Evolutionary conservation across 1,140 invertebrate genomes (phyloP).

Genomic region (Nilaparvata lugens): DNA sequence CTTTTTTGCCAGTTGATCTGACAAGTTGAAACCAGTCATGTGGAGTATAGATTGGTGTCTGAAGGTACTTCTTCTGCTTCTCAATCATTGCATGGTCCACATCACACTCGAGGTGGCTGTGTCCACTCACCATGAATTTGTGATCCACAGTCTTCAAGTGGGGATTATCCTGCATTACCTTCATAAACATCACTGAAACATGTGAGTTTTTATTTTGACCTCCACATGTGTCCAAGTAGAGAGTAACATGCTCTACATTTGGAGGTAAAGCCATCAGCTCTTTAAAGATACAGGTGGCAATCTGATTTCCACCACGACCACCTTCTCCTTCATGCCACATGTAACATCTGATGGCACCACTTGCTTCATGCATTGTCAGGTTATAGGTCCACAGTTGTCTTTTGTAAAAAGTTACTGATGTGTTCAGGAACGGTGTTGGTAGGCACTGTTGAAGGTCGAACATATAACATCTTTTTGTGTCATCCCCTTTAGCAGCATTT

Average conservation of each 20-base stretch:
- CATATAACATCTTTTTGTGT: conserved; percentile 8
- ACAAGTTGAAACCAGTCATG: conserved; percentile 21
- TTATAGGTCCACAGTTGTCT: too few species aligned
- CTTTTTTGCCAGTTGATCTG: not conserved
- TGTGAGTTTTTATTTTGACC: conserved; percentile 33
- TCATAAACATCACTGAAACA: conserved; percentile 25
- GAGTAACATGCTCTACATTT: conserved; percentile 23
- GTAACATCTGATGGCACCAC: conserved; percentile 25
- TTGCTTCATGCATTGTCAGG: conserved; percentile 31
- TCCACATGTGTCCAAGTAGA: conserved; percentile 31
- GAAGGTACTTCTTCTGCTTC: conserved; percentile 24
- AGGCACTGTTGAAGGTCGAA: conserved; percentile 33
- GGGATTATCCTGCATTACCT: conserved; percentile 1
- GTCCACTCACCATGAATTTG: not conserved
- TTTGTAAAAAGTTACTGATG: conserved; percentile 32
- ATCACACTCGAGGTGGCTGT: conserved; percentile 29
- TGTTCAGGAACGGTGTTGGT: conserved; percentile 24
- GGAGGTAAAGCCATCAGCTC: conserved; percentile 19
- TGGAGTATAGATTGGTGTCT: conserved; percentile 20
- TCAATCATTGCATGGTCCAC: conserved; percentile 29
- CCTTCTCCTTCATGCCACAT: conserved; percentile 33
- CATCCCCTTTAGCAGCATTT: conserved; percentile 13
- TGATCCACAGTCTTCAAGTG: not conserved
- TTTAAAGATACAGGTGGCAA: conserved; percentile 28
- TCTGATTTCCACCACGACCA: conserved; percentile 29